Evolutionary conservation across 2,113 vertebrate genomes (phyloP).

Genomic region (Chaenogobius annularis): DNA sequence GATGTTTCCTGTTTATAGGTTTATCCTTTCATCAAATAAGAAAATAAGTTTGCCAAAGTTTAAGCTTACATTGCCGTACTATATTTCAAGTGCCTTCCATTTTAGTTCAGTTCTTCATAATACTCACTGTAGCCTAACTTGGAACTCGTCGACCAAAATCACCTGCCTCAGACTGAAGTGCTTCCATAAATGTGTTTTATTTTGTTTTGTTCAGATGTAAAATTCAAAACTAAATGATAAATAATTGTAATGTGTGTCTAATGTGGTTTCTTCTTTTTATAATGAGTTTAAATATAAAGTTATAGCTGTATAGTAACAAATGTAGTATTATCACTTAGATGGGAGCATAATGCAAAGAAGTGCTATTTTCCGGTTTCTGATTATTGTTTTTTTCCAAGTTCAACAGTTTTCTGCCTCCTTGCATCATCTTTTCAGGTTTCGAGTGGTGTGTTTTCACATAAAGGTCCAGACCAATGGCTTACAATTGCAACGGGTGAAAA

Average conservation of each 20-base stretch:
- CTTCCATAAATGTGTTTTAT: slow-evolving; percentile 57
- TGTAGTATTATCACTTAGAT: neutral
- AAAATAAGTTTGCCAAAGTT: slow-evolving; percentile 33
- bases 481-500: no score
- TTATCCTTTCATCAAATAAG: slow-evolving; percentile 18
- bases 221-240: slow-evolving; percentile 39
- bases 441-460: no score
- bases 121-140: neutral
- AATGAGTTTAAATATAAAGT: no score
- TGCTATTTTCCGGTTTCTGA: no score
- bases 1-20: slow-evolving; percentile 12
- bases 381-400: no score
- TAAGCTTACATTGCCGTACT: slow-evolving; percentile 43
- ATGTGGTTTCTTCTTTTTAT: no score
- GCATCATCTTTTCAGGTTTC: no score
- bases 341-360: neutral
- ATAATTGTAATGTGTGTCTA: slow-evolving; percentile 32
- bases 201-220: slow-evolving; percentile 61
- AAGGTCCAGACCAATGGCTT: no score
- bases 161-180: slow-evolving; percentile 21
- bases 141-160: slow-evolving; percentile 20
- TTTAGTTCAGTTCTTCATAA: slow-evolving; percentile 44
- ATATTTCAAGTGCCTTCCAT: slow-evolving; percentile 58
- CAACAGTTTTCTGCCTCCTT: no score
- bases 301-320: neutral